These are phyloP conservation scores for Serripes groenlandicus DNA, from an alignment of 2,888 invertebrate genomes.

Conservation along the genomic window DNA sequence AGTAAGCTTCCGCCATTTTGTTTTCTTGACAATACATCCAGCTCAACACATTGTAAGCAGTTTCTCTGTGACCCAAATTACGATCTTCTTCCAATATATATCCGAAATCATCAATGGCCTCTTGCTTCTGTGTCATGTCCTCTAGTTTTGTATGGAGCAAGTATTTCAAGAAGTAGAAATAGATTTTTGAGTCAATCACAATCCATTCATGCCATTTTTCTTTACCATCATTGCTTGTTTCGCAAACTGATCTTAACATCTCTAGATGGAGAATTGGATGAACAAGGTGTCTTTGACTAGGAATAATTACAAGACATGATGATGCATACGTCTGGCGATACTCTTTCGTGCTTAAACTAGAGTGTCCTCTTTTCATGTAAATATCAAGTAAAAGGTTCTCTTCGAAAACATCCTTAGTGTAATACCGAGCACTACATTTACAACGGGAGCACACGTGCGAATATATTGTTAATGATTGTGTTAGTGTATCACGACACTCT, in stretches of 20 bases:
- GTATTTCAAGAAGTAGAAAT: background rate
- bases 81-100: background rate
- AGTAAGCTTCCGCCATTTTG: background rate
- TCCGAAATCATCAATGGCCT: no score
- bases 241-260: background rate
- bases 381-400: no score
- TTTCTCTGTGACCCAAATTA: background rate
- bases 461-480: no score
- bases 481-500: no score
- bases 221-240: background rate
- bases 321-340: no score
- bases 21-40: background rate
- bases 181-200: background rate
- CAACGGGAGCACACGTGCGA: no score
- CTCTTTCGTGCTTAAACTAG: no score
- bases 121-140: background rate
- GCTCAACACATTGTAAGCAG: background rate
- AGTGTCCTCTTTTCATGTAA: no score
- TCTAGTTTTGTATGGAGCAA: background rate
- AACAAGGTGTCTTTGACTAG: background rate
- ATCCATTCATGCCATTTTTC: slow-evolving; percentile 2
- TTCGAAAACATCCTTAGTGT: no score
- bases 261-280: background rate
- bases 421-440: no score
- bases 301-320: background rate